These are phyloP conservation scores for Sardinella longiceps DNA, from an alignment of 2,797 vertebrate species.

Conservation along the genomic window DNA sequence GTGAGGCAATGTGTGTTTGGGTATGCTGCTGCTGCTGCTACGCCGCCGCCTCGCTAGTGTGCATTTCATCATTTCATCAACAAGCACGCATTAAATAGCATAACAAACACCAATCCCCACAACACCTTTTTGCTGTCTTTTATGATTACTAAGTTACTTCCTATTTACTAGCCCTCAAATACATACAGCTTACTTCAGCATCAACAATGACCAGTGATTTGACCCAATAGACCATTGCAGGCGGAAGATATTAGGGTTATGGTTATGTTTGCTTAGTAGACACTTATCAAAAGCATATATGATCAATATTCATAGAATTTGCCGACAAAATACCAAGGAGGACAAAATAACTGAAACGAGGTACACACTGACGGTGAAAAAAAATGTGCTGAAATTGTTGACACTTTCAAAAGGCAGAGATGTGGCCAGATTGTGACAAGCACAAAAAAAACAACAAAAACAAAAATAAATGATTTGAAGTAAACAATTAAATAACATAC, in stretches of 20 bases:
- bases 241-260: background rate
- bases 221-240: background rate
- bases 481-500: slow-evolving; percentile 25
- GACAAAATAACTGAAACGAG: background rate
- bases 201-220: background rate
- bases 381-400: background rate
- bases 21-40: too few species aligned
- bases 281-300: background rate
- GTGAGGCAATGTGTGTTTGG: slow-evolving; percentile 56
- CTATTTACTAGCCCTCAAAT: background rate
- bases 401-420: background rate
- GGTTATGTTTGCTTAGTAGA: too few species aligned
- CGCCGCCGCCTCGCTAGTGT: too few species aligned
- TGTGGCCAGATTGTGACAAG: background rate
- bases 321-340: background rate
- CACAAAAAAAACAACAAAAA: background rate
- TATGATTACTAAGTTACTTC: background rate
- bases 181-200: background rate
- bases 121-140: slow-evolving; percentile 1
- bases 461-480: background rate
- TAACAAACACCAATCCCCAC: slow-evolving; percentile 5
- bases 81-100: slow-evolving; percentile 31
- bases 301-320: background rate
- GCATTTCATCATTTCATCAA: background rate
- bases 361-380: background rate